Conservation (phyloP, 1,140 invertebrate species). For the Agrypnia vestita region DNA sequence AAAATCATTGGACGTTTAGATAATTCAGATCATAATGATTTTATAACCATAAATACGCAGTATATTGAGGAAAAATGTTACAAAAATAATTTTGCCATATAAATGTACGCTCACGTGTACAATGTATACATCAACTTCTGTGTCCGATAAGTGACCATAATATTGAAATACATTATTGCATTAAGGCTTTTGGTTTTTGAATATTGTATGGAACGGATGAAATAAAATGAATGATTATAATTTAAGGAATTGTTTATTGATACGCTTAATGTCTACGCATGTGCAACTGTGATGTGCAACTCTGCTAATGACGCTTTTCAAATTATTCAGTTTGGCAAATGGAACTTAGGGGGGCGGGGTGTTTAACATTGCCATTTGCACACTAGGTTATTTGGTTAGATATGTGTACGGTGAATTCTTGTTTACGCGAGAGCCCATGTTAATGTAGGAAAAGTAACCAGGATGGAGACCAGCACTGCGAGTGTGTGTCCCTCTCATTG, state of each 20-base stretch:
- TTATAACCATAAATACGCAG: background rate
- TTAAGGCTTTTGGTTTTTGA: slow-evolving; percentile 38
- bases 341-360: background rate
- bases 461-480: background rate
- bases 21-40: too few species aligned
- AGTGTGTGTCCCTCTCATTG: slow-evolving; percentile 10
- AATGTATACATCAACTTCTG: slow-evolving; percentile 8
- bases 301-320: slow-evolving; percentile 36
- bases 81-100: slow-evolving; percentile 18
- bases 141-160: slow-evolving; percentile 31
- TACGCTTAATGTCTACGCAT: slow-evolving; percentile 36
- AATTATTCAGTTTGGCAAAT: background rate
- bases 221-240: slow-evolving; percentile 32
- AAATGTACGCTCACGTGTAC: background rate
- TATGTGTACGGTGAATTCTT: too few species aligned
- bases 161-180: slow-evolving; percentile 12
- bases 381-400: background rate
- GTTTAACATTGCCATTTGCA: background rate
- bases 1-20: too few species aligned
- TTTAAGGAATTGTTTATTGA: slow-evolving; percentile 34
- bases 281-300: slow-evolving; percentile 6
- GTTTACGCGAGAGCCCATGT: too few species aligned
- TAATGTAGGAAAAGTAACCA: background rate
- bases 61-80: slow-evolving; percentile 1
- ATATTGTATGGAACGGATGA: slow-evolving; percentile 29